Evolutionary conservation across 2,797 vertebrate genomes (phyloP).

Genomic region (Ctenopoma kingsleyae): DNA sequence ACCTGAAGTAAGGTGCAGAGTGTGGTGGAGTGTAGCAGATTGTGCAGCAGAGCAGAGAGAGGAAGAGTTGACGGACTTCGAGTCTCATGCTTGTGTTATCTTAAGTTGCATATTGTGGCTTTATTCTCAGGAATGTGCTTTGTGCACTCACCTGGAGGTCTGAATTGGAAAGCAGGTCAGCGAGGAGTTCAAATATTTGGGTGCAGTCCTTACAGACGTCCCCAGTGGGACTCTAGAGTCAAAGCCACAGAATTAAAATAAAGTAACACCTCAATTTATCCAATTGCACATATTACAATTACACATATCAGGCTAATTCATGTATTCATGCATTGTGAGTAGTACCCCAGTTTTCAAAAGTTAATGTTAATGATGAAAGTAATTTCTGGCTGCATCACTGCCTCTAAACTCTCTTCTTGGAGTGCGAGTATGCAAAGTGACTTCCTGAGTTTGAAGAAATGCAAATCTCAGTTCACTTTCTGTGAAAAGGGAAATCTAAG

Average conservation of each 20-base stretch:
- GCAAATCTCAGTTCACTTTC: conserved; percentile 9
- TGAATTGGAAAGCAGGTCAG: conserved; percentile 75
- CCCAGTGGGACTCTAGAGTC: conserved; percentile 60
- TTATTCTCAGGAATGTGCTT: conserved; percentile 45
- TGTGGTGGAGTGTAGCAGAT: too few relatives aligned
- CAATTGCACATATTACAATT: background rate
- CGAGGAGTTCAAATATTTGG: conserved; percentile 77
- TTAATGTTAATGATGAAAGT: background rate
- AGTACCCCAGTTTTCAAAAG: background rate
- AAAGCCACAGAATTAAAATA: background rate
- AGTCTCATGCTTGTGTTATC: too few relatives aligned
- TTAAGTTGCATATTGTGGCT: background rate
- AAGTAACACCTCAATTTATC: background rate
- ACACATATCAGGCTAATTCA: background rate
- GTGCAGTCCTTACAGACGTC: conserved; percentile 83
- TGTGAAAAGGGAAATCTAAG: background rate
- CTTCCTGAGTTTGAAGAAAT: conserved; percentile 46
- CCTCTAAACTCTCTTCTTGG: background rate
- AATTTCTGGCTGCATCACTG: background rate
- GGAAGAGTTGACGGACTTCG: too few relatives aligned
- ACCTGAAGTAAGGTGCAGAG: too few relatives aligned
- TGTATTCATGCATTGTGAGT: background rate
- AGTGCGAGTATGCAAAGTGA: background rate
- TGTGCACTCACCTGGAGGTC: conserved; percentile 77
- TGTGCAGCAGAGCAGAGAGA: too few relatives aligned